Percentiles rank a stretch among this genome's conserved stretches.
These are phyloP conservation scores for Rynchops niger DNA, from an alignment of 2,113 vertebrate species.

Conservation along the genomic window DNA sequence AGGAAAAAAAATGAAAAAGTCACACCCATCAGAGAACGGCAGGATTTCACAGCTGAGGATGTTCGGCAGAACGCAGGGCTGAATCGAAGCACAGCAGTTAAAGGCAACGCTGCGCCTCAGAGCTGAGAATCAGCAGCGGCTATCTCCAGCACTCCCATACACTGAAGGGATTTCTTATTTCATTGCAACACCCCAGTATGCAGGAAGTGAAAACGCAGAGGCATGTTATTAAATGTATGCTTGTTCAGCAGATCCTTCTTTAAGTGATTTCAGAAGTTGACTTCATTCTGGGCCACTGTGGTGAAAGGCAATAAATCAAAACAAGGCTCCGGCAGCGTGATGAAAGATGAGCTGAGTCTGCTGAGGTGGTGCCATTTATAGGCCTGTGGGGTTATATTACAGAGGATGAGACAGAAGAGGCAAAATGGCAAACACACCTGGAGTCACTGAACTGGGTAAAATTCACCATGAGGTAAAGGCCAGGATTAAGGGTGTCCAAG, in stretches of 20 bases:
- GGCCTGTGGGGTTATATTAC: constrained; percentile 9
- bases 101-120: constrained; percentile 19
- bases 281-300: constrained; percentile 39
- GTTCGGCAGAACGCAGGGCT: neutral
- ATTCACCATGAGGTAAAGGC: constrained; percentile 16
- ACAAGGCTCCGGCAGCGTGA: neutral
- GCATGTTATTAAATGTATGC: constrained; percentile 48
- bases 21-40: constrained; percentile 3
- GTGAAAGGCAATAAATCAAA: constrained; percentile 56
- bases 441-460: neutral
- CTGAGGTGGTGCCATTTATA: constrained; percentile 52
- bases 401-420: neutral
- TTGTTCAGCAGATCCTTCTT: constrained; percentile 59
- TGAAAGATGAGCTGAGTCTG: constrained; percentile 39
- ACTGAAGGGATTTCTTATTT: neutral
- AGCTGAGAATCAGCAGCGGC: constrained; percentile 19
- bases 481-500: neutral
- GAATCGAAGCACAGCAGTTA: constrained; percentile 7
- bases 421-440: neutral
- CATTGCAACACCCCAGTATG: neutral
- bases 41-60: constrained; percentile 26
- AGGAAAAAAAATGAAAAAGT: neutral
- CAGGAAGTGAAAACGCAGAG: neutral
- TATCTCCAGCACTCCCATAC: neutral
- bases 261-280: constrained; percentile 52